These are phyloP conservation scores for Auanema sp. DNA, from an alignment of 2,888 invertebrate species.

Conservation along the genomic window DNA sequence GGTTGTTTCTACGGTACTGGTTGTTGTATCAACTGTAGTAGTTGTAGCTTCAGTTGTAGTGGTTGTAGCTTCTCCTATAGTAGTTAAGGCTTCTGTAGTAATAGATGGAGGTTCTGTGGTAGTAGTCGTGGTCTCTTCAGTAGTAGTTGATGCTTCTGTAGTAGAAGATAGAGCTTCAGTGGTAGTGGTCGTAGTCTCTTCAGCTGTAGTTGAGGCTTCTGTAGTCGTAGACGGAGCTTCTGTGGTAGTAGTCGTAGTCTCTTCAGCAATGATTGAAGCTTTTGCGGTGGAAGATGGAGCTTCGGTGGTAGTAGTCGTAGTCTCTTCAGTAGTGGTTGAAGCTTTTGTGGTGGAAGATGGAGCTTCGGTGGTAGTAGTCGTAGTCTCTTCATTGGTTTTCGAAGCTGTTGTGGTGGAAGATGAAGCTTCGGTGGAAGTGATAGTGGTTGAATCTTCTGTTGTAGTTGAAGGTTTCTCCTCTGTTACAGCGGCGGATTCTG, in stretches of 20 bases:
- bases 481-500: too few species aligned
- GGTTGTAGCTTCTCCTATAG: constrained; percentile 3
- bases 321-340: not conserved
- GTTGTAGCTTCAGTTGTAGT: constrained; percentile 9
- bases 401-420: constrained; percentile 12
- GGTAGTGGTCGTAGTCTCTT: constrained; percentile 4
- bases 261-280: not conserved
- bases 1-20: constrained; percentile 7
- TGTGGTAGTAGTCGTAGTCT: constrained; percentile 7
- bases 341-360: not conserved
- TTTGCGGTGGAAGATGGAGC: not conserved
- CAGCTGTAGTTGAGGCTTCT: constrained; percentile 10
- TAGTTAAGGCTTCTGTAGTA: constrained; percentile 5
- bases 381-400: not conserved
- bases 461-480: not conserved
- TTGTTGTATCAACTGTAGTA: not conserved
- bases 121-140: not conserved
- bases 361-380: not conserved
- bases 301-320: not conserved
- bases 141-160: constrained; percentile 7
- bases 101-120: constrained; percentile 5
- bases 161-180: constrained; percentile 8
- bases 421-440: not conserved
- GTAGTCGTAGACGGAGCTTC: constrained; percentile 7
- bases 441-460: not conserved